Base-by-base conservation (phyloP, 2,888 invertebrate species). In the Campoplex nolae region DNA sequence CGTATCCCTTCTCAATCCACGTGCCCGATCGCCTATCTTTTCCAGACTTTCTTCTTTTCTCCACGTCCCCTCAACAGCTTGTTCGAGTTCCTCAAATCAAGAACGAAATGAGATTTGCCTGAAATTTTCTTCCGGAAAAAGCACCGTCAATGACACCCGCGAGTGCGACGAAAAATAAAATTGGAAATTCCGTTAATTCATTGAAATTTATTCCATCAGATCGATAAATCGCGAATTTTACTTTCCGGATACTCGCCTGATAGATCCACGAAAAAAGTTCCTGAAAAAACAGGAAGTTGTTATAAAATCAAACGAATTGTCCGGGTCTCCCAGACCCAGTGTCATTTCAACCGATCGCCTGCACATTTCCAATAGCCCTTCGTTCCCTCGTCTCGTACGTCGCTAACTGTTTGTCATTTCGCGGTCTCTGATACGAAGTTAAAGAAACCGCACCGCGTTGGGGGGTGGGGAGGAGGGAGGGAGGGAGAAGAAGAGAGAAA, bases 391-490 rank as follows among this genome's bases (percentile, higher is more conserved):
- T 74, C 74, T 11, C 38, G 54, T 51, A 51, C 65, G 9, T 11
- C 13, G 32, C 79, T 74, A 38, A 62, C 76, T 48, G 77, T 67
- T 67, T 68, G 77, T 82, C 73, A 51, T 48, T 48, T 56, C 58
- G 56, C 70, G 68, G 75, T 48, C 48, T 42, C 32, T 67, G 67
- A 51, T 67, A 68, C 67, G 35, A 62, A 73, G 78, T 35, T 28
- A 67, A 78, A 82, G 82, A 85, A 85, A 78, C 68, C 62, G 82
- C 82, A 74, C 78, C 74, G 78, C 82, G 75, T 23, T 23, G 23
- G 23, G 23, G 23, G 23, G 23, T 23, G 23, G 23, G 23, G 23
- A 23, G 23, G 23, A 23, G 23, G 23, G 67, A 83, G 56, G 48
- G 71, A 67, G 58, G 62, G 65, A 42, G 74, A 65, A 71, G 77